Evolutionary conservation across 2,797 vertebrate genomes (phyloP).

Genomic region (Urosaurus nigricauda): DNA sequence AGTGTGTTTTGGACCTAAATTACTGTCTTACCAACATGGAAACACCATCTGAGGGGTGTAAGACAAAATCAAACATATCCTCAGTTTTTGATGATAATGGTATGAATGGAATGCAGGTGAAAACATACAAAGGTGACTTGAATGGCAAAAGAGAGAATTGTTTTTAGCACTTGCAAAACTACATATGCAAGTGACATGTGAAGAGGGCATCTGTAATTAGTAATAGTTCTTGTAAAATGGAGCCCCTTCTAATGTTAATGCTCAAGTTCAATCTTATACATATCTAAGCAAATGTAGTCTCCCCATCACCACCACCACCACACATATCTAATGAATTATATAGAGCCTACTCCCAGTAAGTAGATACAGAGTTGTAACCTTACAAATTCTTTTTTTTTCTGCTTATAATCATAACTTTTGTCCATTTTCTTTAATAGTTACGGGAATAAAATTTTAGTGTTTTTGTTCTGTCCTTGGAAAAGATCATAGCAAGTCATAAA

Average conservation of each 20-base stretch:
- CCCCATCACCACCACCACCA: too few relatives aligned
- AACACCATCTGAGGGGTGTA: background rate
- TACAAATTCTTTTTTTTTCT: conserved; percentile 47
- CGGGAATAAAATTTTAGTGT: conserved; percentile 1
- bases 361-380: background rate
- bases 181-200: background rate
- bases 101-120: background rate
- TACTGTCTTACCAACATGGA: background rate
- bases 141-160: background rate
- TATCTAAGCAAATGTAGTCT: background rate
- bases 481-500: conserved; percentile 20
- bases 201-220: background rate
- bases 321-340: background rate
- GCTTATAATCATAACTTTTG: conserved; percentile 32
- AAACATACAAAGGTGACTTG: background rate
- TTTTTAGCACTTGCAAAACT: background rate
- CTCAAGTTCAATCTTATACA: background rate
- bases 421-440: conserved; percentile 50
- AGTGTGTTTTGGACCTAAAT: background rate
- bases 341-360: background rate
- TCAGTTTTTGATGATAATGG: too few relatives aligned
- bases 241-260: background rate
- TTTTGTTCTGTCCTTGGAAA: conserved; percentile 35
- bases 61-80: background rate
- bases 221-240: background rate